These are phyloP conservation scores for Trematomus bernacchii DNA, from an alignment of 2,797 vertebrate genomes.

Conservation along the genomic window DNA sequence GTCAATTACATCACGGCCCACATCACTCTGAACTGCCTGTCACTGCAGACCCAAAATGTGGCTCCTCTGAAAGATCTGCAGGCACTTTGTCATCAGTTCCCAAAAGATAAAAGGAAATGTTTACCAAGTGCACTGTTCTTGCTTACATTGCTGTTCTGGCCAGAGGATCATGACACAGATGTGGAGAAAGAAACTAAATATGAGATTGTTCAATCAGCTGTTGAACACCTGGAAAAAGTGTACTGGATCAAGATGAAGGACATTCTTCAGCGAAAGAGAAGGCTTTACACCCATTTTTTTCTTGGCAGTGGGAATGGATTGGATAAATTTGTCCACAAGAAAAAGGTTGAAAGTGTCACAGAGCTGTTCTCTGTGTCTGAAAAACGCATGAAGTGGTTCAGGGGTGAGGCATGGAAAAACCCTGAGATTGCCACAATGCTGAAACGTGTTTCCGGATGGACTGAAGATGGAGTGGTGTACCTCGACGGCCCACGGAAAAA, in stretches of 20 bases:
- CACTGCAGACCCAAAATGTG: constrained; percentile 71
- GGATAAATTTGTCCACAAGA: constrained; percentile 81
- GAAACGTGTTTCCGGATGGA: constrained; percentile 86
- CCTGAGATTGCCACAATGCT: constrained; percentile 69
- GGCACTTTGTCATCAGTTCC: constrained; percentile 78
- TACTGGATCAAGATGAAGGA: constrained; percentile 84
- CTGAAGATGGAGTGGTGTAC: constrained; percentile 85
- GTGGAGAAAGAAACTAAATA: constrained; percentile 77
- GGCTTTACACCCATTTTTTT: constrained; percentile 87
- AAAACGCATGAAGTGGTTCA: constrained; percentile 79
- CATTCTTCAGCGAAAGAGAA: constrained; percentile 82
- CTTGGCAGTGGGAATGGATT: constrained; percentile 80
- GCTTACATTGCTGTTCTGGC: constrained; percentile 88
- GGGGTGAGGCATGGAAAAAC: constrained; percentile 78
- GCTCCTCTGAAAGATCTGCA: constrained; percentile 76
- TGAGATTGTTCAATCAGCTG: constrained; percentile 77
- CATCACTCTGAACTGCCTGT: constrained; percentile 82
- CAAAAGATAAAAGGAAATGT: constrained; percentile 73
- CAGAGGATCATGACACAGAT: constrained; percentile 83
- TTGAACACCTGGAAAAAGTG: constrained; percentile 78
- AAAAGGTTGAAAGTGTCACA: constrained; percentile 70
- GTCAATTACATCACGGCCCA: constrained; percentile 83
- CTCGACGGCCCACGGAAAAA: constrained; percentile 77
- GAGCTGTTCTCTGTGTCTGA: constrained; percentile 64
- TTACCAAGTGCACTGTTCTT: constrained; percentile 83